A percentile compares a stretch with the other conserved stretches of the same genome.
phyloP scores from a whole-genome alignment of 1,140 invertebrate species.

The Oedothorax gibbosus region DNA sequence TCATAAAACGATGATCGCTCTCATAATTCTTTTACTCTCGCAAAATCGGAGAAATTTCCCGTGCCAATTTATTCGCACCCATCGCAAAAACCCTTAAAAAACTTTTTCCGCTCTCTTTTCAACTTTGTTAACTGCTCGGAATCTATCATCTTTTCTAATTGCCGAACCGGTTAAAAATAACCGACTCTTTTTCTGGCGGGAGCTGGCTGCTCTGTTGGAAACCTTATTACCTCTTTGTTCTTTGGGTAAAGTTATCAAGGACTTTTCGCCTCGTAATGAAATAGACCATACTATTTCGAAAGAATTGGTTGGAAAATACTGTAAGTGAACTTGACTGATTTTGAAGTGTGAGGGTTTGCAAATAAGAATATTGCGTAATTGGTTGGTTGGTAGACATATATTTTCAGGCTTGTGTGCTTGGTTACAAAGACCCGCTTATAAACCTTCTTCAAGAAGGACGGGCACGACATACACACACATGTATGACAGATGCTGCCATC shows the following conservation, averaged over 20 bases:
- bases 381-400: too few relatives aligned
- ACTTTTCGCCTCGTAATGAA: constrained; percentile 25
- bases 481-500: too few relatives aligned
- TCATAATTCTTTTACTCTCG: background rate
- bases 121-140: constrained; percentile 33
- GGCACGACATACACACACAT: too few relatives aligned
- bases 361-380: too few relatives aligned
- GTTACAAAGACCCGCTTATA: too few relatives aligned
- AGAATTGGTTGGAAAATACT: background rate
- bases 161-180: constrained; percentile 40
- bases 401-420: too few relatives aligned
- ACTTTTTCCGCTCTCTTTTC: background rate
- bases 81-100: constrained; percentile 43
- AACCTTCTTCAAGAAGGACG: too few relatives aligned
- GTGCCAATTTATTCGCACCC: background rate
- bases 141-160: constrained; percentile 27
- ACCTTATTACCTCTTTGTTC: constrained; percentile 29
- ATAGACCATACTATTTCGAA: background rate
- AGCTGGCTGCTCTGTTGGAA: too few relatives aligned
- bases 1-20: too few relatives aligned
- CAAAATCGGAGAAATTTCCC: background rate
- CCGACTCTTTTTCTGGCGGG: constrained; percentile 29
- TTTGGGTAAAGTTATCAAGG: constrained; percentile 15
- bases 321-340: too few relatives aligned
- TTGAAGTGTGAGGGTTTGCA: too few relatives aligned